A percentile compares a stretch with the other conserved stretches of the same genome.
Conservation (phyloP, 2,113 vertebrate genomes). For the Carassius carassius region DNA sequence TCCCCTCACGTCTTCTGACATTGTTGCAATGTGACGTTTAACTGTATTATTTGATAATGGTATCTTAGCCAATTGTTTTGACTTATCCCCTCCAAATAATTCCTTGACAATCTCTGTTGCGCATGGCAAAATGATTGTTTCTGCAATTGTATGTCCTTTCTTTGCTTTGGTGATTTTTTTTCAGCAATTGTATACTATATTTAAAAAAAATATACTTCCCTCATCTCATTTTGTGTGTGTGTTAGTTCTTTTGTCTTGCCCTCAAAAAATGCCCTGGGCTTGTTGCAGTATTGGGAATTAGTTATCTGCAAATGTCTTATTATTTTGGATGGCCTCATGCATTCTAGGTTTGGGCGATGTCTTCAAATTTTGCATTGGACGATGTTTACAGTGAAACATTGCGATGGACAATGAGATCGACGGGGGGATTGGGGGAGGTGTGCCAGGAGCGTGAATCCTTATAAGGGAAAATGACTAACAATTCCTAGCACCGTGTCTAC, state of each 20-base stretch:
- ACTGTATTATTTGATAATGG: constrained; percentile 6
- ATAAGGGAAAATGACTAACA: no score
- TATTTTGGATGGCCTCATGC: no score
- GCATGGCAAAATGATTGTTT: constrained; percentile 5
- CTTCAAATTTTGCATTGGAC: no score
- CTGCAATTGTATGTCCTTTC: constrained; percentile 14
- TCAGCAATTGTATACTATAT: no score
- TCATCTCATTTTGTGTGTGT: background rate
- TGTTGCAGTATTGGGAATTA: background rate
- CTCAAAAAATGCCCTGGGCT: background rate
- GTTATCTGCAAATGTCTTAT: no score
- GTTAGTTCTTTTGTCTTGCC: background rate
- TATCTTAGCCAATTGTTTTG: background rate
- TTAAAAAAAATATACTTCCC: background rate
- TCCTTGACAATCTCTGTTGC: background rate
- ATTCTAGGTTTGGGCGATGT: background rate
- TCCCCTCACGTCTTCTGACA: background rate
- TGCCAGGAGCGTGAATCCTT: no score
- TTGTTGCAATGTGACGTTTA: background rate
- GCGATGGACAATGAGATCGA: no score
- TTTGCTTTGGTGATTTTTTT: background rate
- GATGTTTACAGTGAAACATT: no score
- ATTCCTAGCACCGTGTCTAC: no score
- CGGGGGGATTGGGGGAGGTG: no score
- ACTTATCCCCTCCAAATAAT: background rate